Conservation (phyloP, 64 coral and sea anemone genomes). For the Montipora capricornis region DNA sequence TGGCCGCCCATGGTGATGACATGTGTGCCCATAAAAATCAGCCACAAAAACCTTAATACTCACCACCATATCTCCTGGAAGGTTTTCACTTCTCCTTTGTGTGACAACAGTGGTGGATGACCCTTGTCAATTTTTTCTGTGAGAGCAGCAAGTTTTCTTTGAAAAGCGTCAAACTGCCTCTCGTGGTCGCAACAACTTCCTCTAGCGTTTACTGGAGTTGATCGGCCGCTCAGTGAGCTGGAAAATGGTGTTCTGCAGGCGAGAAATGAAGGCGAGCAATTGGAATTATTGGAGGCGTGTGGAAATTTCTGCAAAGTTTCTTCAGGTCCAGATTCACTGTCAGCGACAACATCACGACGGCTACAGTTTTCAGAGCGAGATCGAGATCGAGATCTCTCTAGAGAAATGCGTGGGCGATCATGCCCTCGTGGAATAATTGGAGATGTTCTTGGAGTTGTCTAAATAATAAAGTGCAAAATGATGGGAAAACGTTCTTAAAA, state of each 20-base stretch:
- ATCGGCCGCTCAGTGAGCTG: not conserved
- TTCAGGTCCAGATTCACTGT: not conserved
- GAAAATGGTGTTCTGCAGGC: not conserved
- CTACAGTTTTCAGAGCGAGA: not conserved
- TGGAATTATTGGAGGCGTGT: not conserved
- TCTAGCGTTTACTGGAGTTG: constrained; percentile 20
- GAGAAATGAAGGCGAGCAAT: not conserved
- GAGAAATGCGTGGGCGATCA: not conserved
- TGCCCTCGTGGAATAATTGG: not conserved
- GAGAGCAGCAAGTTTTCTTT: not conserved
- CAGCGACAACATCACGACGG: not conserved
- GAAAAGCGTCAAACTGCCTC: not conserved
- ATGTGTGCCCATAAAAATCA: not conserved
- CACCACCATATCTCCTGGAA: constrained; percentile 29
- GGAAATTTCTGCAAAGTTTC: not conserved
- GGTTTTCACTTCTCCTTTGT: constrained; percentile 8
- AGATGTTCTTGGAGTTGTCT: constrained; percentile 1
- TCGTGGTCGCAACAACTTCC: not conserved
- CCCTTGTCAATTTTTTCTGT: not conserved
- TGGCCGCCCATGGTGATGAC: not conserved
- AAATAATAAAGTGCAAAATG: not conserved
- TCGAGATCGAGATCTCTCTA: not conserved
- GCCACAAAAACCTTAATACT: not conserved
- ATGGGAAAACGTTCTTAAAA: not conserved
- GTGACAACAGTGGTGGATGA: not conserved